These are phyloP conservation scores for Melospiza melodia DNA, from an alignment of 2,113 vertebrate genomes.

Conservation along the genomic window DNA sequence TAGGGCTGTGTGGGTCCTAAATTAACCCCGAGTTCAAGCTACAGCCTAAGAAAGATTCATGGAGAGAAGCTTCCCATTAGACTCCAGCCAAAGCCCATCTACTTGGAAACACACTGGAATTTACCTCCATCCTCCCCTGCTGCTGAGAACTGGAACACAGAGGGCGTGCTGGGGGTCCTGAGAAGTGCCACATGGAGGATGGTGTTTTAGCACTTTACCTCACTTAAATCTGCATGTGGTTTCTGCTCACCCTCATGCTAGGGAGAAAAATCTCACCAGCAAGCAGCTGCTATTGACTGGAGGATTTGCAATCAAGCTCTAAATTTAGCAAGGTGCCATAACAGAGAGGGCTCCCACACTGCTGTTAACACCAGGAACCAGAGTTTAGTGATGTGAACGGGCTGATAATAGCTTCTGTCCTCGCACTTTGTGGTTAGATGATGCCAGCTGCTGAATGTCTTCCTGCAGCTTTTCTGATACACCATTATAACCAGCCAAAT, in stretches of 20 bases:
- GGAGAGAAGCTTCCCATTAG: neutral
- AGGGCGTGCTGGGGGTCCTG: accelerated
- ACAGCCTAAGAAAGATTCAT: neutral
- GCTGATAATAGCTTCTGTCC: neutral
- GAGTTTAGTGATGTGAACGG: neutral
- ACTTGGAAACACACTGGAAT: neutral
- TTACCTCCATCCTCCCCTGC: neutral
- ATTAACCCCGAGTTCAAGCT: neutral
- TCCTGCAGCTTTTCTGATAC: neutral
- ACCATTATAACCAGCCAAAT: neutral
- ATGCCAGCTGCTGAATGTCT: neutral
- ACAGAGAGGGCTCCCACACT: neutral
- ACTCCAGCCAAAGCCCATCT: neutral
- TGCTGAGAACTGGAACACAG: neutral
- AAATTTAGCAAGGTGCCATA: constrained; percentile 24
- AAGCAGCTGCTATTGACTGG: neutral
- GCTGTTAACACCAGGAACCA: neutral
- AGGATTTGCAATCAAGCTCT: neutral
- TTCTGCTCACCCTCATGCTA: neutral
- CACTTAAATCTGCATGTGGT: neutral
- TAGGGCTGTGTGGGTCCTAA: neutral
- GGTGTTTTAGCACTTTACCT: neutral
- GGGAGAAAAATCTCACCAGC: neutral
- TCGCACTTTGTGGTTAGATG: neutral
- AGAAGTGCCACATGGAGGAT: neutral